Conservation (phyloP, 2,113 vertebrate species). For the Melozone crissalis region DNA sequence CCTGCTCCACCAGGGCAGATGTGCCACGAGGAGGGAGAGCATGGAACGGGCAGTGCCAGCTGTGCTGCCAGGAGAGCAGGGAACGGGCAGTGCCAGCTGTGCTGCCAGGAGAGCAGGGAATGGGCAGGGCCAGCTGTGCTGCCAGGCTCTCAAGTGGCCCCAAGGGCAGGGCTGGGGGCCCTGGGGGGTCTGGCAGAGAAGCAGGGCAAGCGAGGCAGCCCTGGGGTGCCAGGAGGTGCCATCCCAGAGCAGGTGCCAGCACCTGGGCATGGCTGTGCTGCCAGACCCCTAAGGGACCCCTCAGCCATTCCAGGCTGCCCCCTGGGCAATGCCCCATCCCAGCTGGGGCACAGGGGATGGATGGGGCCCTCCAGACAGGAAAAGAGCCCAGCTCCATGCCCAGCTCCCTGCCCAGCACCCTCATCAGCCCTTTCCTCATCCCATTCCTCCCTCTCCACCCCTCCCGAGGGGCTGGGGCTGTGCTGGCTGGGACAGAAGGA, state of each 20-base stretch:
- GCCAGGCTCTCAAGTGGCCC: fast-evolving
- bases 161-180: background rate
- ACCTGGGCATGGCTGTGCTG: fast-evolving
- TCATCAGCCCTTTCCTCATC: background rate
- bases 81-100: background rate
- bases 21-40: background rate
- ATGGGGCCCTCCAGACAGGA: background rate
- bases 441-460: background rate
- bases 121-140: background rate
- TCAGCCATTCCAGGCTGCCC: background rate
- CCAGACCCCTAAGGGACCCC: background rate
- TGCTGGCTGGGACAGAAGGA: background rate
- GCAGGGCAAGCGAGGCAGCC: background rate
- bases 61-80: background rate
- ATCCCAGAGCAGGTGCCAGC: background rate
- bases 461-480: background rate
- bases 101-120: too few relatives aligned
- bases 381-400: background rate
- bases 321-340: fast-evolving
- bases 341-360: background rate
- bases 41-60: fast-evolving
- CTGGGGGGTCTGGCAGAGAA: background rate
- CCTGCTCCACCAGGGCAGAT: background rate
- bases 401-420: background rate
- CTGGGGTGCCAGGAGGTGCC: background rate